A percentile compares a stretch with the other conserved stretches of the same genome.
These are phyloP conservation scores for Temnothorax ravouxi DNA, from an alignment of 2,888 invertebrate genomes.

Conservation along the genomic window DNA sequence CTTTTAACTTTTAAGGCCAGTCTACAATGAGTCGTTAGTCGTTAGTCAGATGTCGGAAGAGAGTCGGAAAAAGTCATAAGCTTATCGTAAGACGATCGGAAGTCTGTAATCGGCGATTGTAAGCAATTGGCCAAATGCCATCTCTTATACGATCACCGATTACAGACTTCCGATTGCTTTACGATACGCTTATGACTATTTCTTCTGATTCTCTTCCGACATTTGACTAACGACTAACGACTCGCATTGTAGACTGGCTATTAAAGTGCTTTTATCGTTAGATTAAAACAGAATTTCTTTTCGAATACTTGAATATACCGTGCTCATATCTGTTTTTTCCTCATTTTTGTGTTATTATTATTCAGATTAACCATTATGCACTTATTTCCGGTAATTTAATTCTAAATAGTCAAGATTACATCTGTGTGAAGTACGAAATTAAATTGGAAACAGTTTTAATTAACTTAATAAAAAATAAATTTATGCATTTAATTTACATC, in stretches of 20 bases:
- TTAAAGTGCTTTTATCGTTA: slow-evolving; percentile 41
- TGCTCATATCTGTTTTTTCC: neutral
- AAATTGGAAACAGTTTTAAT: neutral
- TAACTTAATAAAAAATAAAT: neutral
- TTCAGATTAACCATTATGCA: neutral
- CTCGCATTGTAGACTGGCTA: too few relatives aligned
- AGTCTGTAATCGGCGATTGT: too few relatives aligned
- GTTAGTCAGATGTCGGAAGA: too few relatives aligned
- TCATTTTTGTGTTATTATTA: neutral
- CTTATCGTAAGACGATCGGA: too few relatives aligned
- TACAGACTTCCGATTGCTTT: too few relatives aligned
- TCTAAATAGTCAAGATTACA: neutral
- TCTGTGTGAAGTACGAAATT: neutral
- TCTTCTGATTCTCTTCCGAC: too few relatives aligned
- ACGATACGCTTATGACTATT: too few relatives aligned
- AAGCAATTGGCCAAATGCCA: too few relatives aligned
- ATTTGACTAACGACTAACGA: too few relatives aligned
- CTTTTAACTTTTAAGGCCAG: neutral
- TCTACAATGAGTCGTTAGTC: too few relatives aligned
- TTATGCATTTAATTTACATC: neutral
- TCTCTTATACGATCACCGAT: too few relatives aligned
- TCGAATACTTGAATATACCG: neutral
- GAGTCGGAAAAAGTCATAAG: too few relatives aligned
- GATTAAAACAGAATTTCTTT: neutral
- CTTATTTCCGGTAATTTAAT: slow-evolving; percentile 13